A percentile compares a stretch with the other conserved stretches of the same genome.
phyloP scores from a whole-genome alignment of 2,113 vertebrate genomes.

The Lepisosteus osseus region DNA sequence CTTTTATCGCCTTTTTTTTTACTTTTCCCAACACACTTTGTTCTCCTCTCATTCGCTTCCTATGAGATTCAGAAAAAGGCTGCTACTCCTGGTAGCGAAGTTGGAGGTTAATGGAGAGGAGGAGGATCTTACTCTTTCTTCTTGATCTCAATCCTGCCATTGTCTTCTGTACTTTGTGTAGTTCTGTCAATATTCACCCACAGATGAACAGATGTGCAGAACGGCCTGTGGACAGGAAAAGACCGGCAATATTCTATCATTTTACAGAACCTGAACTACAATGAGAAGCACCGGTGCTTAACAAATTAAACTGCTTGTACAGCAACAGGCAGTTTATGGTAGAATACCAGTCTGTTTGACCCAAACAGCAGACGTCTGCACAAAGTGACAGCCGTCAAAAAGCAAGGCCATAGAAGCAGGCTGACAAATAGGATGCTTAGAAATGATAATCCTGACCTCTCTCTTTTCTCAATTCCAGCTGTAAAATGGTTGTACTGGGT shows the following conservation, averaged over 20 bases:
- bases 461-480: not conserved
- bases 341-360: constrained; percentile 18
- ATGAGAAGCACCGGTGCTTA: not conserved
- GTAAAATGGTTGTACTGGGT: constrained; percentile 8
- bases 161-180: too few relatives aligned
- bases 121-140: too few relatives aligned
- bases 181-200: not conserved
- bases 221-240: not conserved
- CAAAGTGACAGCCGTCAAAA: constrained; percentile 18
- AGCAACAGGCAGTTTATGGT: not conserved
- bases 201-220: not conserved
- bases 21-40: constrained; percentile 3
- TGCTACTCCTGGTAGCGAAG: too few relatives aligned
- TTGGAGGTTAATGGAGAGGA: too few relatives aligned
- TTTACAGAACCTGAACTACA: not conserved
- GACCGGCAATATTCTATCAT: not conserved
- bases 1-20: not conserved
- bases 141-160: too few relatives aligned
- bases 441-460: constrained; percentile 47
- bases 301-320: not conserved
- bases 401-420: constrained; percentile 31
- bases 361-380: not conserved
- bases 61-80: too few relatives aligned
- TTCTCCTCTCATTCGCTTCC: not conserved
- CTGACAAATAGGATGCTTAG: constrained; percentile 29